These are phyloP conservation scores for Mystacornis crossleyi DNA, from an alignment of 2,113 vertebrate genomes.

Conservation along the genomic window DNA sequence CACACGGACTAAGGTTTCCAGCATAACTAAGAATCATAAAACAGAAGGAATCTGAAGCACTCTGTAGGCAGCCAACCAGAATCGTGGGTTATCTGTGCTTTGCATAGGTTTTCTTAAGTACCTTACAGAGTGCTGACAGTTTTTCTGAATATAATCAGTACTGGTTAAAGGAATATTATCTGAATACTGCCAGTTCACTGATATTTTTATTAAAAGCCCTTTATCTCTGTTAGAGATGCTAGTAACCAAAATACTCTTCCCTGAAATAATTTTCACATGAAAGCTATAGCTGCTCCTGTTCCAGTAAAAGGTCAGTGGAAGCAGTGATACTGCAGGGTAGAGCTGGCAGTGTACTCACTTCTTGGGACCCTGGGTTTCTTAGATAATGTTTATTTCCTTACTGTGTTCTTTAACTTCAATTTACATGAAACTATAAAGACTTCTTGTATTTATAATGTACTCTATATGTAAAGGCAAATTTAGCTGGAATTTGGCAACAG, in stretches of 20 bases:
- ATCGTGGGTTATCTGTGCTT: background rate
- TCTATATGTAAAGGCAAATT: background rate
- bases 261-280: background rate
- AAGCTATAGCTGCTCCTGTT: background rate
- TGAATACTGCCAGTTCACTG: background rate
- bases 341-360: background rate
- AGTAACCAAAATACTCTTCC: background rate
- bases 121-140: background rate
- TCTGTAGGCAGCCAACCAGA: background rate
- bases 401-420: background rate
- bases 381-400: background rate
- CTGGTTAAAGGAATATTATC: background rate
- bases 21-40: background rate
- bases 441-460: background rate
- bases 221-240: background rate
- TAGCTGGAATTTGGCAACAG: background rate
- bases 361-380: background rate
- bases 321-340: background rate
- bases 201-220: background rate
- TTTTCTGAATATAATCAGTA: background rate
- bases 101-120: background rate
- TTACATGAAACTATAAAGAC: background rate
- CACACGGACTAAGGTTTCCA: background rate
- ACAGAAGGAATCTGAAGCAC: background rate
- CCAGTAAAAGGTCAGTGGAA: background rate